Conservation (phyloP, 1,140 invertebrate species). For the Listronotus bonariensis region DNA sequence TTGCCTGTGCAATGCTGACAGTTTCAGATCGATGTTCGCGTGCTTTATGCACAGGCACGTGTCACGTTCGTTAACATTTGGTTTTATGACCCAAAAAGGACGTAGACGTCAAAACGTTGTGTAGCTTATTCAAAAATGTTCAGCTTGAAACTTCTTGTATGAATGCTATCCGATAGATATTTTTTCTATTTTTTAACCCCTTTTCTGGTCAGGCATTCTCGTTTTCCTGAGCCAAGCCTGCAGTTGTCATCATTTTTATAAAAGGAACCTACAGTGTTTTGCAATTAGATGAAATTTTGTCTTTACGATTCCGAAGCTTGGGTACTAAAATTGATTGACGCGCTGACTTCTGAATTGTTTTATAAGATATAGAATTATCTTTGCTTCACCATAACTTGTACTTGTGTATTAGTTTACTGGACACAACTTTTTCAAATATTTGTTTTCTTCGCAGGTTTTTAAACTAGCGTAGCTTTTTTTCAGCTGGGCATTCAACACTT, state of each 20-base stretch:
- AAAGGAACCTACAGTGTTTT: neutral
- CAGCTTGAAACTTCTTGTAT: constrained; percentile 1
- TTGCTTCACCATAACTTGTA: constrained; percentile 9
- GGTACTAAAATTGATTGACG: constrained; percentile 6
- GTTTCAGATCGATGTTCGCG: constrained; percentile 14
- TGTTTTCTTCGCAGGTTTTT: constrained; percentile 9
- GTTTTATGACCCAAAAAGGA: constrained; percentile 11
- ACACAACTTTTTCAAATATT: constrained; percentile 7
- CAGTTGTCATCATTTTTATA: constrained; percentile 12
- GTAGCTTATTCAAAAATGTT: constrained; percentile 6
- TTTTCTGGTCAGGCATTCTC: constrained; percentile 8
- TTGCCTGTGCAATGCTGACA: constrained; percentile 12
- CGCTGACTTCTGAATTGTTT: neutral
- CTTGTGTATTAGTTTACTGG: constrained; percentile 3
- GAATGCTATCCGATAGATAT: neutral
- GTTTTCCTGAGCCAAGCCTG: constrained; percentile 10
- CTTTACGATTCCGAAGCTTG: neutral
- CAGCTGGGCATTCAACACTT: constrained; percentile 1
- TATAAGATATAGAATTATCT: constrained; percentile 7
- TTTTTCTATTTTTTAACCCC: constrained; percentile 3
- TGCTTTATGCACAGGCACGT: constrained; percentile 12
- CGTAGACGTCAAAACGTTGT: constrained; percentile 10
- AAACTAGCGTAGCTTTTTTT: constrained; percentile 9
- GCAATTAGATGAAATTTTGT: neutral
- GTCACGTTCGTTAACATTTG: constrained; percentile 13